phyloP scores from a whole-genome alignment of 2,797 vertebrate species.

The Phoebastria nigripes region DNA sequence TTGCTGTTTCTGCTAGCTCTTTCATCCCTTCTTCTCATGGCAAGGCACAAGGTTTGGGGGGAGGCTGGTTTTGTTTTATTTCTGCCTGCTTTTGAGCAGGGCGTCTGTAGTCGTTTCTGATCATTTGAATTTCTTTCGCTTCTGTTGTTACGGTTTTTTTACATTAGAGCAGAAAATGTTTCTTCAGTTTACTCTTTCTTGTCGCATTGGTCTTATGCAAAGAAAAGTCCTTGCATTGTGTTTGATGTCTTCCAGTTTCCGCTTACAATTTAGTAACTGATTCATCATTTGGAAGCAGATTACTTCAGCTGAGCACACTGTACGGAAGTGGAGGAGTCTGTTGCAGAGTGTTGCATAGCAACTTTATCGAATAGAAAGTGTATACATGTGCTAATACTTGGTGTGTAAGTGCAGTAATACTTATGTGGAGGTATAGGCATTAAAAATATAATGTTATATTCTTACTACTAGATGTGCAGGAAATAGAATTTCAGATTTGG shows the following conservation, averaged over 20 bases:
- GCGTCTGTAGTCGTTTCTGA: not conserved
- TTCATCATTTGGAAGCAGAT: conserved; percentile 36
- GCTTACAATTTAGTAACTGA: conserved; percentile 10
- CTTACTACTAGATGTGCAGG: not conserved
- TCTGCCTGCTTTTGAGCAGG: not conserved
- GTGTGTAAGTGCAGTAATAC: not conserved
- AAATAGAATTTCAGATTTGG: conserved; percentile 1
- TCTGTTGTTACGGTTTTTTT: not conserved
- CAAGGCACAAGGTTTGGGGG: not conserved
- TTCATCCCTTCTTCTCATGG: not conserved
- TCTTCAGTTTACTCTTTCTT: not conserved
- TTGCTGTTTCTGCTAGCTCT: not conserved
- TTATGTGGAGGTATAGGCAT: not conserved
- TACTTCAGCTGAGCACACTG: not conserved
- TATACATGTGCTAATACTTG: not conserved
- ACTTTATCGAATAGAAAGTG: not conserved
- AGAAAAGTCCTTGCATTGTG: not conserved
- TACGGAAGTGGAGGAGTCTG: not conserved
- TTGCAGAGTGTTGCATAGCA: conserved; percentile 32
- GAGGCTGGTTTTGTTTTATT: not conserved
- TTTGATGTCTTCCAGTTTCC: conserved; percentile 2
- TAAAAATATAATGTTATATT: not conserved
- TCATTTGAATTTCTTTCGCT: not conserved
- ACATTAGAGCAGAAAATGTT: not conserved
- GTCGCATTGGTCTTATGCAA: not conserved